A percentile compares a stretch with the other conserved stretches of the same genome.
Evolutionary conservation across 2,113 vertebrate genomes (phyloP).

Genomic region (Suricata suricatta): DNA sequence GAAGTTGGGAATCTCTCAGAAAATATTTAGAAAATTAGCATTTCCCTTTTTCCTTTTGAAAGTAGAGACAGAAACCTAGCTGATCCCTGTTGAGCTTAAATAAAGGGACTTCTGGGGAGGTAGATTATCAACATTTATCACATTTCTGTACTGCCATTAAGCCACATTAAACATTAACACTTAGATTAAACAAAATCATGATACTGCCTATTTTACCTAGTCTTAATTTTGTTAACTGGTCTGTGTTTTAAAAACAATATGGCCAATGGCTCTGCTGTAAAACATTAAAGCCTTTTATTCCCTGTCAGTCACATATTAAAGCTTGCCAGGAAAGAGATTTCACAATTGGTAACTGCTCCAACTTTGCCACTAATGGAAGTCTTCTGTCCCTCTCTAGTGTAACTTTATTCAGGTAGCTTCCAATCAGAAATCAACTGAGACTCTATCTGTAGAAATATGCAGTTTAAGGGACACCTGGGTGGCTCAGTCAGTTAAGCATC

Average conservation of each 20-base stretch:
- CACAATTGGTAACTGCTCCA: background rate
- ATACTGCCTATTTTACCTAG: background rate
- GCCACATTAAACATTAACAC: background rate
- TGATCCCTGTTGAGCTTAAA: background rate
- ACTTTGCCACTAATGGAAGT: background rate
- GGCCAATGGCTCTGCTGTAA: background rate
- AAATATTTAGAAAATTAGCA: background rate
- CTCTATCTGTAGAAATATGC: background rate
- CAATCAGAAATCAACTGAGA: background rate
- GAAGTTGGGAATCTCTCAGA: background rate
- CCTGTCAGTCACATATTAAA: background rate
- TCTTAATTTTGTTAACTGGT: background rate
- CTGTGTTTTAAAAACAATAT: background rate
- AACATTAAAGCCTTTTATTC: background rate
- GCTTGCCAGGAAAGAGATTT: background rate
- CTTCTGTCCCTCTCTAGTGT: background rate
- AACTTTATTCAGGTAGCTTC: background rate
- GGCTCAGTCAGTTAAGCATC: no score
- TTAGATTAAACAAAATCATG: background rate
- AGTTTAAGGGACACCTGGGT: background rate
- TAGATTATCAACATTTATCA: background rate
- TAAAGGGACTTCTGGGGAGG: background rate
- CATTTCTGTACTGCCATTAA: background rate
- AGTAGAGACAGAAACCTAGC: background rate
- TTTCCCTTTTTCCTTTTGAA: background rate